Evolutionary conservation across 2,113 vertebrate species (phyloP).

Genomic region (Morone chrysops): DNA sequence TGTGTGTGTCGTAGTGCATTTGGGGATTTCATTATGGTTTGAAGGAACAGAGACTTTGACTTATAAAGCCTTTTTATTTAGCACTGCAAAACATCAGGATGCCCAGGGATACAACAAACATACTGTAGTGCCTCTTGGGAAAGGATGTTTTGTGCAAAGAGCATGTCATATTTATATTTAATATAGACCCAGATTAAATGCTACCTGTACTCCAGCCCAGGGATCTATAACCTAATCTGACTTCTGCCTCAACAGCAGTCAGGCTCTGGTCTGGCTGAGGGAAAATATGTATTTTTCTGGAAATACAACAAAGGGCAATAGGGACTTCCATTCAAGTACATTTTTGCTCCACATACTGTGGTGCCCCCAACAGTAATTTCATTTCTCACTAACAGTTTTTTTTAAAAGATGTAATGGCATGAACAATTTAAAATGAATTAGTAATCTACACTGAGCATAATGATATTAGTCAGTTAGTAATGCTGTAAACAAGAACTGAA

Average conservation of each 20-base stretch:
- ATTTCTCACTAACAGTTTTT: not conserved
- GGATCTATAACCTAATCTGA: not conserved
- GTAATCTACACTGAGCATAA: conserved; percentile 1
- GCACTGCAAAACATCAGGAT: not conserved
- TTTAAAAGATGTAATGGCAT: not conserved
- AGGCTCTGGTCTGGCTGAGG: not conserved
- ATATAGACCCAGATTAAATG: not conserved
- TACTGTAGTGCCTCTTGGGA: not conserved
- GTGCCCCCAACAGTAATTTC: not conserved
- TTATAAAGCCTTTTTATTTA: not conserved
- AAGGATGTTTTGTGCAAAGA: not conserved
- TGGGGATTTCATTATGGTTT: not conserved
- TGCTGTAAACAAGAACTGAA: not conserved
- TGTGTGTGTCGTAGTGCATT: not conserved
- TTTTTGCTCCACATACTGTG: not conserved
- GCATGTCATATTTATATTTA: not conserved
- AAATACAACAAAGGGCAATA: not conserved
- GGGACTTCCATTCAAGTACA: not conserved
- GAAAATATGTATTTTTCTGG: not conserved
- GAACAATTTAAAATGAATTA: not conserved
- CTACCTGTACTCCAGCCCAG: not conserved
- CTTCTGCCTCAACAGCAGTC: not conserved
- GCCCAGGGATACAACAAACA: not conserved
- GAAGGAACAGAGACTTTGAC: not conserved
- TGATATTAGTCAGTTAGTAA: not conserved